Conservation (phyloP, 2,797 vertebrate genomes). For the Cossypha polioptera region DNA sequence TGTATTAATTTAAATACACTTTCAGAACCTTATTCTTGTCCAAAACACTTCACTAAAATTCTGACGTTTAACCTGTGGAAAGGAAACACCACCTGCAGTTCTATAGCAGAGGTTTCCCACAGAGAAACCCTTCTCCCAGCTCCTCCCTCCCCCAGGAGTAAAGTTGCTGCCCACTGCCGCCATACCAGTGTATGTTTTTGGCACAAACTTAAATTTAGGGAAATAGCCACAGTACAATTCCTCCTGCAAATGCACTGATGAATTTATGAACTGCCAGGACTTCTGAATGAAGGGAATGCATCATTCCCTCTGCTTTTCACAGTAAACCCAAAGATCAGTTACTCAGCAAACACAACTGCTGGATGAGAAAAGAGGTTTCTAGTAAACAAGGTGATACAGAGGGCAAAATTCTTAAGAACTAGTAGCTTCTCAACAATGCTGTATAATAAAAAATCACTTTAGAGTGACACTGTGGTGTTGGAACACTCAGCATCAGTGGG, state of each 20-base stretch:
- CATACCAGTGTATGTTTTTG: accelerated
- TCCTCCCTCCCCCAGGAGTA: neutral
- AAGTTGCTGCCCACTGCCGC: neutral
- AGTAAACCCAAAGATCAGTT: neutral
- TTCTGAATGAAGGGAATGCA: neutral
- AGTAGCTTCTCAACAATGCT: neutral
- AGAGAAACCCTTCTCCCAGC: neutral
- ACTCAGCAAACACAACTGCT: neutral
- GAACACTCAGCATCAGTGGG: neutral
- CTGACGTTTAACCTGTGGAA: neutral
- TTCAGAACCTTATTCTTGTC: neutral
- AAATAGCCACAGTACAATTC: neutral
- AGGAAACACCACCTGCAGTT: neutral
- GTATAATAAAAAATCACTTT: neutral
- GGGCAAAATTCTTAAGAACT: neutral
- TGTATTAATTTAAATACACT: neutral
- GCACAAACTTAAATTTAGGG: neutral
- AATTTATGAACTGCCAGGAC: neutral
- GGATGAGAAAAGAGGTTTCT: neutral
- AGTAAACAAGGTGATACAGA: neutral
- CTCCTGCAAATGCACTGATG: neutral
- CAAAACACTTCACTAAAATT: neutral
- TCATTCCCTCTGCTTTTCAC: neutral
- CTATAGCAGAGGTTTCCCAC: neutral
- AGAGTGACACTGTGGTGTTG: neutral